Evolutionary conservation across 2,113 vertebrate species (phyloP).

Genomic region (Zosterops lateralis): DNA sequence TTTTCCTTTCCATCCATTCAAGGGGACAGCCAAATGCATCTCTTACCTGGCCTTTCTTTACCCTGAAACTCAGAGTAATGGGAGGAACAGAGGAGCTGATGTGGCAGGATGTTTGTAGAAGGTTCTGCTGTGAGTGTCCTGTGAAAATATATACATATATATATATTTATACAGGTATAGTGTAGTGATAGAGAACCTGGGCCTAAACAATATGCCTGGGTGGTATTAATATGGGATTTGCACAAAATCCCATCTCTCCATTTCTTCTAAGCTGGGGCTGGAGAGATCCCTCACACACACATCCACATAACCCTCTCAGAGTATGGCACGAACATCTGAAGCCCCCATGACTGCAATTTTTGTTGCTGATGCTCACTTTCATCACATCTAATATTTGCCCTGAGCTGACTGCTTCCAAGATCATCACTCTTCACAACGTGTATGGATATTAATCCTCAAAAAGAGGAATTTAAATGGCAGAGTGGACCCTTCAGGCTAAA

Average conservation of each 20-base stretch:
- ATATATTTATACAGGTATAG: background rate
- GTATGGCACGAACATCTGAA: background rate
- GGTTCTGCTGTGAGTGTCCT: background rate
- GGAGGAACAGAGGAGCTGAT: background rate
- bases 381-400: background rate
- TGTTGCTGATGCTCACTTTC: background rate
- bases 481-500: background rate
- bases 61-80: background rate
- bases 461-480: constrained; percentile 16
- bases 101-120: background rate
- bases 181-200: background rate
- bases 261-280: background rate
- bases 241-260: background rate
- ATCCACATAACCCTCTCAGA: background rate
- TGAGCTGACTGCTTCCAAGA: background rate
- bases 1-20: background rate
- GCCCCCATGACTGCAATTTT: background rate
- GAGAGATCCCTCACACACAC: background rate
- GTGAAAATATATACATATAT: background rate
- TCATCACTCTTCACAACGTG: background rate
- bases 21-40: background rate
- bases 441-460: constrained; percentile 20
- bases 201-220: background rate
- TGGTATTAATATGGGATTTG: background rate
- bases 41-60: constrained; percentile 11